A percentile compares a stretch with the other conserved stretches of the same genome.
These are phyloP conservation scores for Tragelaphus eurycerus DNA, from an alignment of 2,797 vertebrate genomes.

Conservation along the genomic window DNA sequence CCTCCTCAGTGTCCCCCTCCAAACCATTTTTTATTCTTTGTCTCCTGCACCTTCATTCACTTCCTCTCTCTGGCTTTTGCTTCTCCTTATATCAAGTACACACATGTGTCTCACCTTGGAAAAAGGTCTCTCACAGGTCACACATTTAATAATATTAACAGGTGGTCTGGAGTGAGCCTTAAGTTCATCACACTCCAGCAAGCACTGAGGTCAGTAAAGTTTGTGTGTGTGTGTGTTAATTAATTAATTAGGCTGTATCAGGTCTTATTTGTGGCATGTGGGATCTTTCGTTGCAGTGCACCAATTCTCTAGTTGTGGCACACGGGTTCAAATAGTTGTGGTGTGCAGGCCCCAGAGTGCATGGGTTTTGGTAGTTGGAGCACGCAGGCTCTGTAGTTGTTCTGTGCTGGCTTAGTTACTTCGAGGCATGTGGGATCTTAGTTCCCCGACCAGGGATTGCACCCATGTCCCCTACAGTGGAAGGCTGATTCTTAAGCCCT, in stretches of 20 bases:
- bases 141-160: not conserved
- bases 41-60: conserved; percentile 6
- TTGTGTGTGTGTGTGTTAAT: not conserved
- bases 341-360: not conserved
- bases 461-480: not conserved
- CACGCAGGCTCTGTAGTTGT: not conserved
- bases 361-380: not conserved
- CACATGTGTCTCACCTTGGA: not conserved
- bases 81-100: not conserved
- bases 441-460: not conserved
- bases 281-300: not conserved
- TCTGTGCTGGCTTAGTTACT: not conserved
- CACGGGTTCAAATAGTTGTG: not conserved
- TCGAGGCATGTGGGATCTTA: not conserved
- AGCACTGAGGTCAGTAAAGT: not conserved
- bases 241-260: not conserved
- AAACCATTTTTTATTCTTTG: not conserved
- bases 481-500: not conserved
- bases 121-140: not conserved
- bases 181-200: not conserved
- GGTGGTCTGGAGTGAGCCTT: not conserved
- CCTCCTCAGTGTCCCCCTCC: not conserved
- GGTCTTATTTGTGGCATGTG: not conserved
- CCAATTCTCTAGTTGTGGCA: not conserved
- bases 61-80: not conserved